phyloP scores from a whole-genome alignment of 2,888 invertebrate genomes.

The Drosophila pegasa region DNA sequence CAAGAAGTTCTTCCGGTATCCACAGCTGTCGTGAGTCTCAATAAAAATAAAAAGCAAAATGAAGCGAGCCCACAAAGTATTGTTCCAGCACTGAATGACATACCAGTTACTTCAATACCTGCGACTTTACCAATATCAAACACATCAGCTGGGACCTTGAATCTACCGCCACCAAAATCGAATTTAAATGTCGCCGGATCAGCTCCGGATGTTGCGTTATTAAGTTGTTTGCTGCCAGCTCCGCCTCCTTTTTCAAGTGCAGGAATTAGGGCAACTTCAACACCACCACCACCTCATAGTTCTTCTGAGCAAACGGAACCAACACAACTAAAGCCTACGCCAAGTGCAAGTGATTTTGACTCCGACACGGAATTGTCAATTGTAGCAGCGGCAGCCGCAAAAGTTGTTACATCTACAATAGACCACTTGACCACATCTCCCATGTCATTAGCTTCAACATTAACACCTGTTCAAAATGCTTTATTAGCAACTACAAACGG shows the following conservation, averaged over 20 bases:
- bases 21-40: slow-evolving; percentile 6
- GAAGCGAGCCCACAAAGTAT: slow-evolving; percentile 14
- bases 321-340: slow-evolving; percentile 19
- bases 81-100: slow-evolving; percentile 14
- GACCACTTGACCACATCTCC: slow-evolving; percentile 38
- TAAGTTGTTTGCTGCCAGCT: slow-evolving; percentile 48
- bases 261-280: slow-evolving; percentile 27
- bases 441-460: slow-evolving; percentile 28
- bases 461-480: slow-evolving; percentile 29
- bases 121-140: slow-evolving; percentile 27
- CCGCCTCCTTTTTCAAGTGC: slow-evolving; percentile 36
- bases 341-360: slow-evolving; percentile 82
- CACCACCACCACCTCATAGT: slow-evolving; percentile 30
- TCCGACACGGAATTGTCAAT: slow-evolving; percentile 83
- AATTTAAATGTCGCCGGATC: slow-evolving; percentile 41
- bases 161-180: slow-evolving; percentile 75
- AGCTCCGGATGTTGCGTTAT: slow-evolving; percentile 27
- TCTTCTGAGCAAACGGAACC: slow-evolving; percentile 17
- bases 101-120: slow-evolving; percentile 12
- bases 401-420: slow-evolving; percentile 7
- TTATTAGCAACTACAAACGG: slow-evolving; percentile 65
- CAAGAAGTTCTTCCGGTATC: slow-evolving; percentile 12
- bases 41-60: slow-evolving; percentile 28
- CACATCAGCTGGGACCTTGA: slow-evolving; percentile 30
- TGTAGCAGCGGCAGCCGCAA: slow-evolving; percentile 70